Evolutionary conservation across 2,797 vertebrate genomes (phyloP).

Genomic region (Pyrocephalus nanus): DNA sequence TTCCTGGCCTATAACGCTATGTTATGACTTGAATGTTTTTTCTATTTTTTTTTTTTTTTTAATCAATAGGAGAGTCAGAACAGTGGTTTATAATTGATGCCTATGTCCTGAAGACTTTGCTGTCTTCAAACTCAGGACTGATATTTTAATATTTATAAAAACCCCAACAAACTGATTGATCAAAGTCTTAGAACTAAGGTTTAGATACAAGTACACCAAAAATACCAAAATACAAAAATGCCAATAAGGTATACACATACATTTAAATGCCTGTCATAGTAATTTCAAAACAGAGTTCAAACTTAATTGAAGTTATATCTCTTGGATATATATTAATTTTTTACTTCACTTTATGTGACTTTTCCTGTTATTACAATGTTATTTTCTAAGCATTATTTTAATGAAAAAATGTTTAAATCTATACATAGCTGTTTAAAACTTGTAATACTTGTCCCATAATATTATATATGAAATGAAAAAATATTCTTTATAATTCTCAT

Average conservation of each 20-base stretch:
- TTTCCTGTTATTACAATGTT: neutral
- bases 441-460: neutral
- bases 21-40: neutral
- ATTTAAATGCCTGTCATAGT: neutral
- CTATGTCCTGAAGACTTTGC: neutral
- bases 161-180: neutral
- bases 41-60: neutral
- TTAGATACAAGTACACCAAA: neutral
- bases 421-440: neutral
- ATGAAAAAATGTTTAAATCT: neutral
- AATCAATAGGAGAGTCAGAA: neutral
- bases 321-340: neutral
- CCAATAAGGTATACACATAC: neutral
- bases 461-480: neutral
- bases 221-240: neutral
- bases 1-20: neutral
- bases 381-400: neutral
- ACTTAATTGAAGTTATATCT: neutral
- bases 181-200: neutral
- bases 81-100: neutral
- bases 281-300: neutral
- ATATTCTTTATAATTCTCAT: neutral
- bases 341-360: neutral
- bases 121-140: neutral
- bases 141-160: neutral